Conservation (phyloP, 2,113 vertebrate species). For the Seriola dumerili region DNA sequence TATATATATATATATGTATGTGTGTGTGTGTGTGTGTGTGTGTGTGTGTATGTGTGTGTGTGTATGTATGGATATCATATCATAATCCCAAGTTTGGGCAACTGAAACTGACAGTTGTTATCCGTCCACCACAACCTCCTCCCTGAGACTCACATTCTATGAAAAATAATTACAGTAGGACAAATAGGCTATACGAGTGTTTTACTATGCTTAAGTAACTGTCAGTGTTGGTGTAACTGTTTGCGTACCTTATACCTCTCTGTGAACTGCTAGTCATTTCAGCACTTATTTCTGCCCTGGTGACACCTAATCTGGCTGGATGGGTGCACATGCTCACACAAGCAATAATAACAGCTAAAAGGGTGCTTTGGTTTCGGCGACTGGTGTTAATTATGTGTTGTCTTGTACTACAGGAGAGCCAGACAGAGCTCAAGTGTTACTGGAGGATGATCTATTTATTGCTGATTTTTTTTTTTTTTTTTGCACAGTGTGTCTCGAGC, state of each 20-base stretch:
- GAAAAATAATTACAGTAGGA: not conserved
- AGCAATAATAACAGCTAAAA: conserved; percentile 42
- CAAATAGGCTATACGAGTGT: not conserved
- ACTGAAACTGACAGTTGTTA: no score
- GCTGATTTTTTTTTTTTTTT: conserved; percentile 1
- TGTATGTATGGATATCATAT: no score
- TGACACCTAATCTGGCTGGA: conserved; percentile 28
- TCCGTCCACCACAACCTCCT: not conserved
- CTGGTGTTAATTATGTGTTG: conserved; percentile 66
- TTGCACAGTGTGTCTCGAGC: not conserved
- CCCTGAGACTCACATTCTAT: not conserved
- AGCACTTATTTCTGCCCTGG: conserved; percentile 22
- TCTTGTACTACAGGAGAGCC: conserved; percentile 34
- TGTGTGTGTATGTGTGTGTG: no score
- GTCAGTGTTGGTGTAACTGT: not conserved
- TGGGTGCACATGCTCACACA: conserved; percentile 23
- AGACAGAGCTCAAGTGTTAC: conserved; percentile 25
- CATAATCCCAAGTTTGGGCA: not conserved
- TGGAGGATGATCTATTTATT: conserved; percentile 26
- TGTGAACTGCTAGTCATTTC: conserved; percentile 1
- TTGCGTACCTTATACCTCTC: not conserved
- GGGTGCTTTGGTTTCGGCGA: conserved; percentile 31
- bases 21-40: no score
- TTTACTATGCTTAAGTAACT: not conserved
- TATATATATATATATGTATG: no score